Base-by-base conservation (phyloP, 2,797 vertebrate species). In the Nyctalus aviator region DNA sequence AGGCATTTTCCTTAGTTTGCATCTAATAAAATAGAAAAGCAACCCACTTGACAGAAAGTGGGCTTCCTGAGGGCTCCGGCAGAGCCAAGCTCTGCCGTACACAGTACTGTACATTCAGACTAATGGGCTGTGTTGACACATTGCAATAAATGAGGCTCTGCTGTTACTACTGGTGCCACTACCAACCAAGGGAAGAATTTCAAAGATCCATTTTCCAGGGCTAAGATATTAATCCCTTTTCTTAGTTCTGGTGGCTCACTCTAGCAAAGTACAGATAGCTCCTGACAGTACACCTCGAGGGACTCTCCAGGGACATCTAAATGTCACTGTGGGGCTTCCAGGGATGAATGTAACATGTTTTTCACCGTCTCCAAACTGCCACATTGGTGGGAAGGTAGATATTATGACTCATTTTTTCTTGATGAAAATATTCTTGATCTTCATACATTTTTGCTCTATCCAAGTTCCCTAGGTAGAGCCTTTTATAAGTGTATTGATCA, bases 1-100 rank as follows among this genome's bases (percentile, higher is more conserved):
- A 90, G 55, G 30, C 27, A 78, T 94, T 96, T 97, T 89, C 59
- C 25, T 95, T 84, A 64, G 94, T 97, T 95, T 95, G 90, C 37
- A 32, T 50, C 48, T 97, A 97, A 85, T 95, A 96, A 97, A 97
- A 96, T 93, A 96, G 93, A 68, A 85, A 94, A 96, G 77, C 46
- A 96, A 35, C 71, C 89, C 44, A 90, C 89, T 96, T 93, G 85
- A 93, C 97, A 97, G 96, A 97, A 97, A 96, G 50, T 50, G 73
- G 96, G 97, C 97, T 95, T 94, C 94, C 12, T 76, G 48, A 88
- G 75, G 0, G 2, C 32, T 66, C 23, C 82, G 69, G 32, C 18
- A 55, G 23, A 86, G 94, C 87, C 91, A 94, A 92, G 30, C 44
- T 81, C 62, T 64, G 73, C 68, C 73, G 44, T 72, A 96, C 93